Percentiles rank a stretch among this genome's conserved stretches.
Conservation (phyloP, 2,888 invertebrate species). For the Agonopterix subpropinquella region DNA sequence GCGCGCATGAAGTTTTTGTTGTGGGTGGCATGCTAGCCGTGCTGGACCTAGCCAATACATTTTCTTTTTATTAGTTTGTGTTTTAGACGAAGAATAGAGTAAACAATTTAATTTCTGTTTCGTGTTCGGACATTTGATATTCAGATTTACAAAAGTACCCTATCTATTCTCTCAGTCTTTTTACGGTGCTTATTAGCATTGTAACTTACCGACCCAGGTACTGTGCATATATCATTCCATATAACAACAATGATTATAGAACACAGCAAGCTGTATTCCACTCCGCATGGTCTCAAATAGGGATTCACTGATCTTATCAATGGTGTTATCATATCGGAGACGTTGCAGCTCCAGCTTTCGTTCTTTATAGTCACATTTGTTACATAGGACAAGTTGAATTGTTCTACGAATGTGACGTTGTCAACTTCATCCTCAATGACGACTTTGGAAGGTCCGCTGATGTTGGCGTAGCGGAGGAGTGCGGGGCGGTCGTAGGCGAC, state of each 20-base stretch:
- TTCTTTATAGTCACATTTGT: conserved; percentile 11
- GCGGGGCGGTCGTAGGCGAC: conserved; percentile 52
- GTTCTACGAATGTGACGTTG: conserved; percentile 33
- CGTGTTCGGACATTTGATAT: no score
- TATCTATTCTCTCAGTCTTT: no score
- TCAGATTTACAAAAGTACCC: no score
- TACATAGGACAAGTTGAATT: background rate
- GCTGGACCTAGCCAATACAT: no score
- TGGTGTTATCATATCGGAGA: conserved; percentile 75
- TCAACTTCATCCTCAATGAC: conserved; percentile 31
- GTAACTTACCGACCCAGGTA: conserved; percentile 59
- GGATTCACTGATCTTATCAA: conserved; percentile 81
- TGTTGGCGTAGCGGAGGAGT: conserved; percentile 49
- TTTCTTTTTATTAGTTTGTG: no score
- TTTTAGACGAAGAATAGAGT: no score
- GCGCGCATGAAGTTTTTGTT: no score
- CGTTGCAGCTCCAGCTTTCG: conserved; percentile 54
- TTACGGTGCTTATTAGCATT: no score
- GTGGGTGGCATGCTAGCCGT: no score
- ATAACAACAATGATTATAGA: conserved; percentile 86
- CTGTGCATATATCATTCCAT: conserved; percentile 83
- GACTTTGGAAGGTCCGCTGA: conserved; percentile 39
- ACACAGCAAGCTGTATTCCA: conserved; percentile 88
- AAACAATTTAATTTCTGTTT: no score
- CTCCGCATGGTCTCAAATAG: conserved; percentile 87